A percentile compares a stretch with the other conserved stretches of the same genome.
These are phyloP conservation scores for Heliconius aoede DNA, from an alignment of 2,888 invertebrate genomes.

Conservation along the genomic window DNA sequence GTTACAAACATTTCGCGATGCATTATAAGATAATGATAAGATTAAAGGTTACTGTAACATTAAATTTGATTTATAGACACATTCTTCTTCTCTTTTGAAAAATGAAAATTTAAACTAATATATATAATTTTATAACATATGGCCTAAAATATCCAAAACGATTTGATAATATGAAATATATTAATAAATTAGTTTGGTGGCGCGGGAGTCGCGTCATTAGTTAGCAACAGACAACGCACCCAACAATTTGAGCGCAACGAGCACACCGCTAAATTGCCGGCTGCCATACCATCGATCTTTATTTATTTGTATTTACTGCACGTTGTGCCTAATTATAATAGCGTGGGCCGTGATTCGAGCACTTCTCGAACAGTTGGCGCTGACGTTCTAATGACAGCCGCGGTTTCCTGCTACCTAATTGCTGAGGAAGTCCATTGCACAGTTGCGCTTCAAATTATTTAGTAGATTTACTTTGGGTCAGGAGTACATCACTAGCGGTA, in stretches of 20 bases:
- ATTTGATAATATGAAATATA: slow-evolving; percentile 53
- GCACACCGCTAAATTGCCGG: slow-evolving; percentile 75
- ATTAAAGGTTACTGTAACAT: slow-evolving; percentile 18
- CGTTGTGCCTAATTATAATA: slow-evolving; percentile 77
- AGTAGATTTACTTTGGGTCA: slow-evolving; percentile 74
- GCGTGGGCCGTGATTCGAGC: slow-evolving; percentile 73
- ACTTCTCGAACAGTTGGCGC: slow-evolving; percentile 79
- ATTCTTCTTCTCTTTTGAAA: neutral
- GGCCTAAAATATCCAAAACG: neutral
- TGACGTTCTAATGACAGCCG: slow-evolving; percentile 81
- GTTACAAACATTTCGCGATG: slow-evolving; percentile 41
- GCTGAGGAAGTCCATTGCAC: slow-evolving; percentile 71
- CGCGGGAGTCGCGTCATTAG: slow-evolving; percentile 76
- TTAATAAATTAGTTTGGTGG: slow-evolving; percentile 66
- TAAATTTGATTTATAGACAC: neutral
- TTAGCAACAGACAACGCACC: slow-evolving; percentile 75
- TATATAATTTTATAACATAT: neutral
- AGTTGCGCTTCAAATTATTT: slow-evolving; percentile 75
- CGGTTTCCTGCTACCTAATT: slow-evolving; percentile 81
- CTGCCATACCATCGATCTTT: slow-evolving; percentile 78
- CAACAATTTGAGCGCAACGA: slow-evolving; percentile 73
- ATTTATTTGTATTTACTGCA: slow-evolving; percentile 82
- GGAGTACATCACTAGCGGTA: slow-evolving; percentile 57
- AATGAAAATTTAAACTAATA: neutral
- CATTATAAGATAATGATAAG: slow-evolving; percentile 38